phyloP scores from a whole-genome alignment of 2,888 invertebrate species.

The Dusona sp. region DNA sequence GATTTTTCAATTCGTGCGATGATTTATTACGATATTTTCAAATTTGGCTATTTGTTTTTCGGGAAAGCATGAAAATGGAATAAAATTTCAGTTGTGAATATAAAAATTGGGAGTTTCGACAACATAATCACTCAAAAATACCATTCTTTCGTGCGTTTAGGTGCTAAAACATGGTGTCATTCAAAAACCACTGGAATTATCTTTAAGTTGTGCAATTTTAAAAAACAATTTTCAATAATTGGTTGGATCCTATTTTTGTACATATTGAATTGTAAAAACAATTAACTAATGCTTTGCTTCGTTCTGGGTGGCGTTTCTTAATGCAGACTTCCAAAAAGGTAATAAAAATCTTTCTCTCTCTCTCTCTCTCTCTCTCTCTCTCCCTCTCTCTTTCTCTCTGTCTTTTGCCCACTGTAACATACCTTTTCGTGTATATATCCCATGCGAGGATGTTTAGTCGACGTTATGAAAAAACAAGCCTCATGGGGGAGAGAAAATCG shows the following conservation, averaged over 20 bases:
- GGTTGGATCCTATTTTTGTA: background rate
- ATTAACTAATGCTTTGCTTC: constrained; percentile 83
- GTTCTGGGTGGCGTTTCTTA: constrained; percentile 84
- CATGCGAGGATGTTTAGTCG: constrained; percentile 16
- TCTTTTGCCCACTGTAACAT: background rate
- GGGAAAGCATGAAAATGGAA: background rate
- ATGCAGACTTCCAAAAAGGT: constrained; percentile 87
- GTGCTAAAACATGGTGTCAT: background rate
- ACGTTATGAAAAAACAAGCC: constrained; percentile 20
- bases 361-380: constrained; percentile 7
- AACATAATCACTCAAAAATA: background rate
- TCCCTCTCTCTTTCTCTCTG: constrained; percentile 19
- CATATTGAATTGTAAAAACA: constrained; percentile 34
- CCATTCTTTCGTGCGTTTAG: background rate
- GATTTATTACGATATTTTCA: background rate
- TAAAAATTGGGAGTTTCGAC: background rate
- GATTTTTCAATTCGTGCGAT: background rate
- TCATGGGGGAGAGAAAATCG: constrained; percentile 21
- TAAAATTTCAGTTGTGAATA: background rate
- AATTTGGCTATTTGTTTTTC: background rate
- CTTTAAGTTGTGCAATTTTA: background rate
- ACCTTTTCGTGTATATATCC: constrained; percentile 11
- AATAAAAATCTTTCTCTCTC: constrained; percentile 73
- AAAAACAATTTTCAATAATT: background rate
- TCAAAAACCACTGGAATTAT: background rate